phyloP scores from a whole-genome alignment of 1,140 invertebrate species.

The Branchinecta lindahli region DNA sequence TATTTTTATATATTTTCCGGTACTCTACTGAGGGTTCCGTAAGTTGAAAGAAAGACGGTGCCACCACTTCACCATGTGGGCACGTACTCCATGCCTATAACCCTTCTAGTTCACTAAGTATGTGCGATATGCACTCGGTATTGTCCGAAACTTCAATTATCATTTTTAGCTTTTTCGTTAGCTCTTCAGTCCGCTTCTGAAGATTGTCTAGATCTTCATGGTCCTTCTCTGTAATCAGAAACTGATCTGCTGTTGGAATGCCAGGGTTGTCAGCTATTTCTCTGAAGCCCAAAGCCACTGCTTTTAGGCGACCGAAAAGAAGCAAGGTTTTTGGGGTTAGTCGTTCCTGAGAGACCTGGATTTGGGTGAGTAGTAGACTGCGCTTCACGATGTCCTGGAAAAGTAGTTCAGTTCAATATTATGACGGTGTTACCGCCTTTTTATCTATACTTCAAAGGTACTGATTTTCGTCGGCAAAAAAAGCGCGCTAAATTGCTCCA shows the following conservation, averaged over 20 bases:
- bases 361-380: not conserved
- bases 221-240: not conserved
- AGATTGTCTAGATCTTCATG: not conserved
- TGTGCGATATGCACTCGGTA: no score
- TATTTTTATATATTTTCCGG: no score
- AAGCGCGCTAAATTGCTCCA: no score
- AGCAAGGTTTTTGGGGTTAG: not conserved
- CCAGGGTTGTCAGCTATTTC: not conserved
- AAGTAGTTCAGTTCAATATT: not conserved
- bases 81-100: no score
- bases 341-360: not conserved
- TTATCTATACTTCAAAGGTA: no score
- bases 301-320: not conserved
- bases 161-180: not conserved
- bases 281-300: not conserved
- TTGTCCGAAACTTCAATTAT: not conserved
- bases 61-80: no score
- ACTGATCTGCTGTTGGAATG: not conserved
- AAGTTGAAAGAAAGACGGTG: no score
- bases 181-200: not conserved
- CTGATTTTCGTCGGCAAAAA: no score
- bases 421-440: no score
- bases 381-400: not conserved
- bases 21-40: no score
- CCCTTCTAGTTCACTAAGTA: no score